phyloP scores from a whole-genome alignment of 2,888 invertebrate genomes.

The Dryocosmus kuriphilus region DNA sequence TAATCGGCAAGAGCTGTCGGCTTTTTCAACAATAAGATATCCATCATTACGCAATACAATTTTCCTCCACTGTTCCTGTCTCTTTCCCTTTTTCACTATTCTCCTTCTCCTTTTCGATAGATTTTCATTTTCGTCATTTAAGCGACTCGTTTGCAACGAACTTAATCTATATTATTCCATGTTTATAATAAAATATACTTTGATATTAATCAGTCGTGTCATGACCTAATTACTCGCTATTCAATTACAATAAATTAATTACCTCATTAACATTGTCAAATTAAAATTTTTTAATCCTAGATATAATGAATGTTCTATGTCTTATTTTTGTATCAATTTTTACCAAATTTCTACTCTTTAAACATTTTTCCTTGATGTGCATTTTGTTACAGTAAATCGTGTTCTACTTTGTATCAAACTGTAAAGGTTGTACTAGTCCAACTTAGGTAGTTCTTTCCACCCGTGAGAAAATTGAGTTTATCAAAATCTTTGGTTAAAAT shows the following conservation, averaged over 20 bases:
- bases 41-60: conserved; percentile 19
- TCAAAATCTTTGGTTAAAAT: not conserved
- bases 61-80: not conserved
- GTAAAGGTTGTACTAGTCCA: not conserved
- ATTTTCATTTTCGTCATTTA: not conserved
- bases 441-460: not conserved
- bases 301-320: too few relatives aligned
- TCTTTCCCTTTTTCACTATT: not conserved
- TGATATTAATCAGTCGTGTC: too few relatives aligned
- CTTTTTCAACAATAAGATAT: not conserved
- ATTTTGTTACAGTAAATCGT: not conserved
- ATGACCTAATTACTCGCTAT: too few relatives aligned
- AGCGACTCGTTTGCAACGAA: not conserved
- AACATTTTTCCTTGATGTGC: too few relatives aligned
- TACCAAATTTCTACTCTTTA: too few relatives aligned
- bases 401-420: not conserved
- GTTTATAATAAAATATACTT: not conserved
- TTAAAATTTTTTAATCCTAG: too few relatives aligned
- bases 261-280: too few relatives aligned
- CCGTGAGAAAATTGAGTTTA: conserved; percentile 8
- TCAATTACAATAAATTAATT: too few relatives aligned
- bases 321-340: too few relatives aligned
- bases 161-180: not conserved
- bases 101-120: not conserved
- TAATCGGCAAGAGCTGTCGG: conserved; percentile 13